Evolutionary conservation across 2,113 vertebrate species (phyloP).

Genomic region (Hirundichthys speculiger): DNA sequence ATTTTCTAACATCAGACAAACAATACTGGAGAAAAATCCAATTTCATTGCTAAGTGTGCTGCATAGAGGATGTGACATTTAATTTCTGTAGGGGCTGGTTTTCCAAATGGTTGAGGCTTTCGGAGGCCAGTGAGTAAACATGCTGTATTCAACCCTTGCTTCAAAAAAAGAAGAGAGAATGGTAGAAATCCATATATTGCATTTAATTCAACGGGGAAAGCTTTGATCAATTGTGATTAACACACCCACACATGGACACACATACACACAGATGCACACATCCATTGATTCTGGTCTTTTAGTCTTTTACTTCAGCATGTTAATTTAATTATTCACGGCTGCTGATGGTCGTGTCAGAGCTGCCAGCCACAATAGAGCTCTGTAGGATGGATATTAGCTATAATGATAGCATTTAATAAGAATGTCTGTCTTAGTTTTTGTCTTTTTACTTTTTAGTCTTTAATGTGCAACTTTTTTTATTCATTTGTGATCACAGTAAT

Average conservation of each 20-base stretch:
- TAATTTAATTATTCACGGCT: slow-evolving; percentile 58
- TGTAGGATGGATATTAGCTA: slow-evolving; percentile 40
- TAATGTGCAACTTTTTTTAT: background rate
- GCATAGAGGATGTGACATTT: slow-evolving; percentile 65
- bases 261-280: slow-evolving; percentile 4
- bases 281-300: slow-evolving; percentile 35
- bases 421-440: slow-evolving; percentile 2
- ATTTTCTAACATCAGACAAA: slow-evolving; percentile 50
- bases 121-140: slow-evolving; percentile 44
- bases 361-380: slow-evolving; percentile 42
- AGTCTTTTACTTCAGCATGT: slow-evolving; percentile 32
- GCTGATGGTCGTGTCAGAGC: slow-evolving; percentile 36
- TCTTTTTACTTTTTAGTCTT: slow-evolving; percentile 8
- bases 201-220: slow-evolving; percentile 48
- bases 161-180: slow-evolving; percentile 13
- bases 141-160: slow-evolving; percentile 34
- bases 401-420: slow-evolving; percentile 49
- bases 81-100: slow-evolving; percentile 63
- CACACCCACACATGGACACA: slow-evolving; percentile 20
- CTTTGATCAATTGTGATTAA: slow-evolving; percentile 39
- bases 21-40: slow-evolving; percentile 61
- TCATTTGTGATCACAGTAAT: slow-evolving; percentile 21
- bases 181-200: slow-evolving; percentile 50
- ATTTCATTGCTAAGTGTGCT: slow-evolving; percentile 67
- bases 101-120: slow-evolving; percentile 33